These are phyloP conservation scores for Coenonympha glycerion DNA, from an alignment of 2,888 invertebrate genomes.

Conservation along the genomic window DNA sequence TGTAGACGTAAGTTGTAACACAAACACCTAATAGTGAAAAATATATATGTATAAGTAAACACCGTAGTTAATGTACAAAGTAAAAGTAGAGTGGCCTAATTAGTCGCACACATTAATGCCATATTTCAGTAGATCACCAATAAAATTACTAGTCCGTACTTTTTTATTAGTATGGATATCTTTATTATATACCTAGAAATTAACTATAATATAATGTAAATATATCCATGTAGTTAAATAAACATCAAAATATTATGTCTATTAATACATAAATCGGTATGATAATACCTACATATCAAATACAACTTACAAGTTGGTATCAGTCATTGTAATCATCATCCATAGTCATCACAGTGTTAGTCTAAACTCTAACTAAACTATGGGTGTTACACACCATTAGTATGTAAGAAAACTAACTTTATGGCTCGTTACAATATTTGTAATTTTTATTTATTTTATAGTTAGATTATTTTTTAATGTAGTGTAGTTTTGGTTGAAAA, in stretches of 20 bases:
- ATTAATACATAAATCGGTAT: too few species aligned
- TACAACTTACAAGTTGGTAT: neutral
- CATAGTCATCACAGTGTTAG: neutral
- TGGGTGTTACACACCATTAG: neutral
- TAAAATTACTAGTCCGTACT: neutral
- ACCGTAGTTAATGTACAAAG: slow-evolving; percentile 21
- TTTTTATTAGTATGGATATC: neutral
- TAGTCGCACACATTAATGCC: slow-evolving; percentile 51
- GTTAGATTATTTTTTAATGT: slow-evolving; percentile 9
- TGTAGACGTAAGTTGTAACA: too few species aligned
- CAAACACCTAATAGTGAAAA: too few species aligned
- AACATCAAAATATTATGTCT: too few species aligned
- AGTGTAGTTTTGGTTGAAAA: slow-evolving; percentile 17
- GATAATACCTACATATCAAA: too few species aligned
- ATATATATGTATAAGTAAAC: too few species aligned
- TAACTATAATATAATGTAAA: too few species aligned
- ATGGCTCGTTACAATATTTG: slow-evolving; percentile 18
- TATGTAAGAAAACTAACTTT: slow-evolving; percentile 9
- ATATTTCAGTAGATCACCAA: slow-evolving; percentile 42
- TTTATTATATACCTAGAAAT: too few species aligned
- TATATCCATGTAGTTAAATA: too few species aligned
- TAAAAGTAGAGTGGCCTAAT: slow-evolving; percentile 36
- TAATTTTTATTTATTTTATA: slow-evolving; percentile 23
- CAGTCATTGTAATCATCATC: neutral
- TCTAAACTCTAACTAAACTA: neutral